Base-by-base conservation (phyloP, 2,113 vertebrate genomes). In the Cebus imitator region DNA sequence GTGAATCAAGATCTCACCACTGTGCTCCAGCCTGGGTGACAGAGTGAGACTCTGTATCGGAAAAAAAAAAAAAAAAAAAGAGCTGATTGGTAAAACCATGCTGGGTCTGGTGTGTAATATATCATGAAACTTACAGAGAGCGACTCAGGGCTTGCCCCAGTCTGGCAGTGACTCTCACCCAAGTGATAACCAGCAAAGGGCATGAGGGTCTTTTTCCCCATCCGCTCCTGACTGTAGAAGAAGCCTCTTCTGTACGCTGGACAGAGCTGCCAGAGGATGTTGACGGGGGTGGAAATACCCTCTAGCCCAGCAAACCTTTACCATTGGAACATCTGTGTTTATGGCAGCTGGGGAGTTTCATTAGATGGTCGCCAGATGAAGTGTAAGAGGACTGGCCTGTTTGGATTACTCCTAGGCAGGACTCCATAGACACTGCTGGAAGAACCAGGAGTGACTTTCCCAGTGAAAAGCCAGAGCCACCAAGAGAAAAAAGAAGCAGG, bases 291-390 rank as follows among this genome's bases (percentile, higher is more conserved):
- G 13, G 57, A 48, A 27, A 91, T 37, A 10, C 58, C 37, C 14
- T 55, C 32, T 8, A 78, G 83, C 25, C 12, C 8, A 12, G 70
- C 27, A 32, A 21, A 21, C 1, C 0, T 45, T 52, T 21, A 68
- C 66, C 78, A 0, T 27, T 7, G 13, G 12, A 12, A 40, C 3
- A 1, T 10, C 32, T 61, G 68, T 14, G 0, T 30, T 25, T 37
- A 48, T 61, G 66, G 85, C 4, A 7, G 13, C 55, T 6, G 30
- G 45, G 43, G 30, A 52, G n/a, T 23, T 82, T 83, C 57, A 6
- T 70, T 30, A 48, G 73, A 27, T 0, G 11, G 45, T 16, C 11
- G 8, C 27, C 2, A 2, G 83, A 64, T 23, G 43, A 85, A 72
- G 35, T 1, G 13, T 1, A 3, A 18, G 55, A 23, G 2, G 8